These are phyloP conservation scores for Trissolcus japonicus DNA, from an alignment of 2,888 invertebrate species.

Conservation along the genomic window DNA sequence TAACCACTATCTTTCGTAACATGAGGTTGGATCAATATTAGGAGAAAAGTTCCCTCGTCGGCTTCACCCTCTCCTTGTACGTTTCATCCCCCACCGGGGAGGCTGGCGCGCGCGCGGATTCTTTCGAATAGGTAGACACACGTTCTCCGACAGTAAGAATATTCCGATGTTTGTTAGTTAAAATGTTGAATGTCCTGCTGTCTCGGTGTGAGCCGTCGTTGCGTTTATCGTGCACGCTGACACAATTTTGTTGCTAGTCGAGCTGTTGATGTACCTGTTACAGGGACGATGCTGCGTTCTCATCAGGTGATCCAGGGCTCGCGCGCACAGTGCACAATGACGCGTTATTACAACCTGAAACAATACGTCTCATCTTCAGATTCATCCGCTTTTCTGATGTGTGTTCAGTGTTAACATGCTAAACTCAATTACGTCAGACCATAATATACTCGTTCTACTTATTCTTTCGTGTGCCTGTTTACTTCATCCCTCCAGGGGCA, in stretches of 20 bases:
- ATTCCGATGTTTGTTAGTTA: slow-evolving; percentile 34
- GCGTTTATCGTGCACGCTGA: slow-evolving; percentile 5
- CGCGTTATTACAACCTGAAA: neutral
- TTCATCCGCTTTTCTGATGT: neutral
- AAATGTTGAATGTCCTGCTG: slow-evolving; percentile 2
- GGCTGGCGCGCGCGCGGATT: neutral
- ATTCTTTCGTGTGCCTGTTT: slow-evolving; percentile 19
- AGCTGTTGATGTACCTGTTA: slow-evolving; percentile 41
- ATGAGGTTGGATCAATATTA: slow-evolving; percentile 56
- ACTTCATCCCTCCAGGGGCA: slow-evolving; percentile 26
- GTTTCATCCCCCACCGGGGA: slow-evolving; percentile 46
- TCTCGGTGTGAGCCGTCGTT: neutral
- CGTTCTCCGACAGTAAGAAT: slow-evolving; percentile 46
- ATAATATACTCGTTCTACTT: slow-evolving; percentile 1
- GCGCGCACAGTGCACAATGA: too few relatives aligned
- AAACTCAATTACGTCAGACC: slow-evolving; percentile 11
- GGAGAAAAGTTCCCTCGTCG: slow-evolving; percentile 55
- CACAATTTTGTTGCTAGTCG: slow-evolving; percentile 12
- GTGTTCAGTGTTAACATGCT: slow-evolving; percentile 22
- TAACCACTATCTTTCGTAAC: slow-evolving; percentile 51
- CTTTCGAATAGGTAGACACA: slow-evolving; percentile 40
- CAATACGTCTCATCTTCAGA: slow-evolving; percentile 15
- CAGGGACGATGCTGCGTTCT: slow-evolving; percentile 14
- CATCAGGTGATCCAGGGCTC: neutral
- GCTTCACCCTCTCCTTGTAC: slow-evolving; percentile 54